These are phyloP conservation scores for Urocyon cinereoargenteus DNA, from an alignment of 2,797 vertebrate species.

Conservation along the genomic window DNA sequence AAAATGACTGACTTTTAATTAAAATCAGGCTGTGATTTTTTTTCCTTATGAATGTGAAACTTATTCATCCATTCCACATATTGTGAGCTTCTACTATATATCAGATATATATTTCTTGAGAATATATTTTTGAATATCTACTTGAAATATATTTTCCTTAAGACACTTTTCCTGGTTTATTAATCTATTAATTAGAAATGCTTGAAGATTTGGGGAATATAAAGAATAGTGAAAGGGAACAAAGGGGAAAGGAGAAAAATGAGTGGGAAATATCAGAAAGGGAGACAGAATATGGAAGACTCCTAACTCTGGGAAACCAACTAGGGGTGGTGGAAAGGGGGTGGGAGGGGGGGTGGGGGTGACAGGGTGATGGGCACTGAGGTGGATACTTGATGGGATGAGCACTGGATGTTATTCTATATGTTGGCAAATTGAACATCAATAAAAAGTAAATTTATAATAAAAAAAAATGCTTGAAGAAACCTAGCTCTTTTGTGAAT, in stretches of 20 bases:
- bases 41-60: background rate
- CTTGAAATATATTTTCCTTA: background rate
- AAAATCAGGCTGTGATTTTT: background rate
- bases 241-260: no score
- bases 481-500: background rate
- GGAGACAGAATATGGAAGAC: no score
- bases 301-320: no score
- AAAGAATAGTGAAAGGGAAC: no score
- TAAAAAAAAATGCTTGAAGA: background rate
- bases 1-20: background rate
- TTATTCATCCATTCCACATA: background rate
- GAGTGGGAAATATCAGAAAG: no score
- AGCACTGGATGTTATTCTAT: no score
- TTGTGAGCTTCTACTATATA: background rate
- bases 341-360: no score
- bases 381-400: no score
- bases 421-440: no score
- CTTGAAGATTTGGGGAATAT: background rate
- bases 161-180: background rate
- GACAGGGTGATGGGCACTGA: no score
- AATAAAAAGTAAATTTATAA: no score
- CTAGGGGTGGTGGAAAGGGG: no score
- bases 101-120: background rate
- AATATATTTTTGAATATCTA: constrained; percentile 2
- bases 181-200: background rate